These are phyloP conservation scores for Apostichopus leukothele DNA, from an alignment of 53 echinoderm and acorn worm genomes.

Conservation along the genomic window DNA sequence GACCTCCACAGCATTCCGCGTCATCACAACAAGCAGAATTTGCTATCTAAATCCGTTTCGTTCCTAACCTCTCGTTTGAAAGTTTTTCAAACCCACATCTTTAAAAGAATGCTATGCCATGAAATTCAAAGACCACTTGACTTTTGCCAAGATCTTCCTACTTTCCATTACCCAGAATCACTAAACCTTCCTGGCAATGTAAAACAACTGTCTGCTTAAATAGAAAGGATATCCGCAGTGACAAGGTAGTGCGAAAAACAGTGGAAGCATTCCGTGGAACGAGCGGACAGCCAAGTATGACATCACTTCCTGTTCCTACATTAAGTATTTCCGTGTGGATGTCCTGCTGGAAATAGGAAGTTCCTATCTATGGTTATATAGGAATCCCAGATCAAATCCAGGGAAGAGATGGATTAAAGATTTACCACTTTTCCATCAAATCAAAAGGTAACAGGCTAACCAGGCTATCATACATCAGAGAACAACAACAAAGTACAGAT, in stretches of 20 bases:
- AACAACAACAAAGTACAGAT: neutral
- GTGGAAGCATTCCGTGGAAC: slow-evolving; percentile 35
- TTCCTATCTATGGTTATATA: slow-evolving; percentile 25
- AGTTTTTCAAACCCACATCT: no score
- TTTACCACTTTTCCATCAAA: neutral
- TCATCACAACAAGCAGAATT: no score
- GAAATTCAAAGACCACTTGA: neutral
- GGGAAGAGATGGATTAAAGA: slow-evolving; percentile 28
- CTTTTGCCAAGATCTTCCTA: neutral
- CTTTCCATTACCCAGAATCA: slow-evolving; percentile 7
- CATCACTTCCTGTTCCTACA: slow-evolving; percentile 41
- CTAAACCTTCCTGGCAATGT: neutral
- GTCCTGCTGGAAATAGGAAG: slow-evolving; percentile 38
- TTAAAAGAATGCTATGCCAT: no score
- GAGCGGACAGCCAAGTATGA: slow-evolving; percentile 27
- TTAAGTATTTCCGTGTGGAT: slow-evolving; percentile 43
- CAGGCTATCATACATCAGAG: neutral
- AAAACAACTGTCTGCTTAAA: slow-evolving; percentile 5
- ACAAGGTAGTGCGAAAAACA: slow-evolving; percentile 12
- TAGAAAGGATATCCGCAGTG: slow-evolving; percentile 16
- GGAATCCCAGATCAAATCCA: slow-evolving; percentile 31
- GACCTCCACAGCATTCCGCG: no score
- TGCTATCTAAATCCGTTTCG: no score
- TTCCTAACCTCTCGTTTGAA: no score
- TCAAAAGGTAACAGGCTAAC: neutral